Evolutionary conservation across 1,140 invertebrate genomes (phyloP), one percentile per base, ranked within the genome.

Genomic region (Cotesia typhae): DNA sequence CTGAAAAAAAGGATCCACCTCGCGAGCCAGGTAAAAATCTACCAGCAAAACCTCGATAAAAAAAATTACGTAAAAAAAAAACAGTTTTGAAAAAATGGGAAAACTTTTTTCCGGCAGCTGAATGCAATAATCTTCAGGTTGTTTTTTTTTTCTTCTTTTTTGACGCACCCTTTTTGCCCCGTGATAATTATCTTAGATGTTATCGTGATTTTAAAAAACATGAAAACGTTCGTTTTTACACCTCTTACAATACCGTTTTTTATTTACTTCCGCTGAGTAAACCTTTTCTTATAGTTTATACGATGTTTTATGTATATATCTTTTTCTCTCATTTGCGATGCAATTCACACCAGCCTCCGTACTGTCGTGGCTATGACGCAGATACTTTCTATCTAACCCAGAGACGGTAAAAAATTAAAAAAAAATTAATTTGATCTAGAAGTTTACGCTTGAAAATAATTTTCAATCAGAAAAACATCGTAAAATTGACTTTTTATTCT

Each of bases 251-350:
- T 47, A 47, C 69, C 64, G 20, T 67, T 52, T 51, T 20, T 53
- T 36, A 14, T n/a, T 70, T 38, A 53, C 60, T 65, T 71, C 69
- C 69, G 37, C 59, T 47, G 63, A 53, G 35, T 37, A 59, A 36
- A 60, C 55, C 38, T 61, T 35, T 57, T 57, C 53, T 57, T 57
- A 52, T n/a, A 52, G 17, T 14, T 57, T 57, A 14, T 57, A 28
- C 20, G 20, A 28, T 28, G 20, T 28, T 1, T 57, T 4, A 6
- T 20, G 9, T 20, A 10, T 20, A 14, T 52, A 3, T 7, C 12
- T 68, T 28, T 20, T 57, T 64, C 61, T 47, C 69, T 71, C 60
- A 64, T 53, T 71, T 64, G 60, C 69, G 60, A 71, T 71, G 63
- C 69, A 61, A 4, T 71, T 71, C 69, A 71, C 59, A 71, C 41